phyloP scores from a whole-genome alignment of 2,797 vertebrate species.

The Protosalanx chinensis region DNA sequence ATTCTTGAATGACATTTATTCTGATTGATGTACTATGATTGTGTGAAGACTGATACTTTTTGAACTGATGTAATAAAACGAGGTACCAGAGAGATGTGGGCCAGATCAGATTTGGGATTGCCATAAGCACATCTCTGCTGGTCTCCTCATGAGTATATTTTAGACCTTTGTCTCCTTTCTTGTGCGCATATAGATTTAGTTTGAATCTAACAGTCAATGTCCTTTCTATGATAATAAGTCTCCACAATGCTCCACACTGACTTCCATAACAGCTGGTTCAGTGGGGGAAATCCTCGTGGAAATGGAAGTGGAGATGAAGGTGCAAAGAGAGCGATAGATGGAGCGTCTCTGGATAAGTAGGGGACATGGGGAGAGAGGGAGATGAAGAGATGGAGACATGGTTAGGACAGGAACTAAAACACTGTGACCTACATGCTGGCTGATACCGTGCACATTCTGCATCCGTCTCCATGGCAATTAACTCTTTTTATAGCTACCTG shows the following conservation, averaged over 20 bases:
- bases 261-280: constrained; percentile 26
- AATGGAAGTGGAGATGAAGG: background rate
- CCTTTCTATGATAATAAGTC: constrained; percentile 40
- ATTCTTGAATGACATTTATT: no score
- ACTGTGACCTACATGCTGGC: background rate
- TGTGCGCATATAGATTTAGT: no score
- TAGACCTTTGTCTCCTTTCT: no score
- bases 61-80: no score
- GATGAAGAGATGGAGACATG: no score
- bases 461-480: constrained; percentile 5
- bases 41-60: no score
- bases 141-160: no score
- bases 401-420: constrained; percentile 1
- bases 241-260: constrained; percentile 26
- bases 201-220: no score
- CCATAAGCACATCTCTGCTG: no score
- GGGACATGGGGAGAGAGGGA: background rate
- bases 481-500: constrained; percentile 6
- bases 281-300: constrained; percentile 15
- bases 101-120: no score
- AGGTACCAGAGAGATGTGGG: no score
- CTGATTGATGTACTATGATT: no score
- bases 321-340: background rate
- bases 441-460: background rate
- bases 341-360: background rate